A percentile compares a stretch with the other conserved stretches of the same genome.
phyloP scores from a whole-genome alignment of 2,797 vertebrate genomes.

The Melanotaenia nigrans region DNA sequence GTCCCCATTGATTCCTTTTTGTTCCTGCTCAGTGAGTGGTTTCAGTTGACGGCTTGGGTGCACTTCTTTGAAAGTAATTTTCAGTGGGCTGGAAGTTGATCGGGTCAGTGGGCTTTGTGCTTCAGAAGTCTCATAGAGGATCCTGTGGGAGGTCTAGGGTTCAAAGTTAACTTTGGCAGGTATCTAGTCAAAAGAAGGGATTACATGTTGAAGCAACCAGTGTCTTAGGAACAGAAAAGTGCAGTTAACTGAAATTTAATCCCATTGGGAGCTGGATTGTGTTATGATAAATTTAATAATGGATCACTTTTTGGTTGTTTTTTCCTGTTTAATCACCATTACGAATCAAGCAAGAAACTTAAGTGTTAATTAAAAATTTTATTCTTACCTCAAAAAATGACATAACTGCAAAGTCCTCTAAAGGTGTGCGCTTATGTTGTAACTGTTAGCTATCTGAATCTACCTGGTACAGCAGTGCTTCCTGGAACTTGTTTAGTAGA shows the following conservation, averaged over 20 bases:
- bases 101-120: conserved; percentile 4
- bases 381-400: rapidly evolving
- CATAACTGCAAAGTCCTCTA: neutral
- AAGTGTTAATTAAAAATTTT: rapidly evolving
- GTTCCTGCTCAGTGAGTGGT: conserved; percentile 10
- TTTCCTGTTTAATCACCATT: neutral
- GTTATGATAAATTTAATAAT: neutral
- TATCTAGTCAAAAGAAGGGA: rapidly evolving
- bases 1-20: conserved; percentile 24
- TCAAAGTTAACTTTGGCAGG: conserved; percentile 4
- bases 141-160: neutral
- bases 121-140: conserved; percentile 1
- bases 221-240: neutral
- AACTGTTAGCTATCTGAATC: neutral
- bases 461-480: neutral
- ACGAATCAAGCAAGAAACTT: neutral
- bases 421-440: neutral
- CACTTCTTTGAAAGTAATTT: conserved; percentile 25
- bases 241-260: neutral
- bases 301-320: neutral
- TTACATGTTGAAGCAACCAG: neutral
- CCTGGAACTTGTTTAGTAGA: neutral
- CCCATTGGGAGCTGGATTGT: neutral
- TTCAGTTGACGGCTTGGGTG: neutral
- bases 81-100: conserved; percentile 24